A percentile compares a stretch with the other conserved stretches of the same genome.
These are phyloP conservation scores for Platycercus adscitus DNA, from an alignment of 2,113 vertebrate species.

Conservation along the genomic window DNA sequence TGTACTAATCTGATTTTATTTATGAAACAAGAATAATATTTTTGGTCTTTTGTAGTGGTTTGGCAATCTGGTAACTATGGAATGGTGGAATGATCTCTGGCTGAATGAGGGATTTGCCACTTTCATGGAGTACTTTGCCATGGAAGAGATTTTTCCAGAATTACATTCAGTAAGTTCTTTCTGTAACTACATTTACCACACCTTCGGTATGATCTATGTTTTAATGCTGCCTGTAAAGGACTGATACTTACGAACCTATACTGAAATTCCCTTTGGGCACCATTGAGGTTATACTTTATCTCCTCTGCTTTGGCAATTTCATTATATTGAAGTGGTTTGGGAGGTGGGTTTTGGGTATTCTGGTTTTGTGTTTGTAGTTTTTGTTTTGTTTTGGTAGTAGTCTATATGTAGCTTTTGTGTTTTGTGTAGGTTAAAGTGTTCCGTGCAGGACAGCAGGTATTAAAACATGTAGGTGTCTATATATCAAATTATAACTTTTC, in stretches of 20 bases:
- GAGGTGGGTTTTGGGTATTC: neutral
- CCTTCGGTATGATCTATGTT: neutral
- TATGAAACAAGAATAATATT: neutral
- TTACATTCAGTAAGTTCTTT: constrained; percentile 84
- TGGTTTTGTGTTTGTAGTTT: neutral
- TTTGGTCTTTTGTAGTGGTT: constrained; percentile 85
- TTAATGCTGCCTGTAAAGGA: neutral
- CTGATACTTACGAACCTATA: neutral
- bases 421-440: neutral
- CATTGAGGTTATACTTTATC: fast-evolving
- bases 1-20: neutral
- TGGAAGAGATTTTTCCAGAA: constrained; percentile 80
- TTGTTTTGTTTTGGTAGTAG: neutral
- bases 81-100: constrained; percentile 98
- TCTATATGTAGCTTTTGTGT: neutral
- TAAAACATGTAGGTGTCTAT: neutral
- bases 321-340: neutral
- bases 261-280: neutral
- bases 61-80: constrained; percentile 96
- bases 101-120: constrained; percentile 98
- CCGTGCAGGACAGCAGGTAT: neutral
- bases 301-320: neutral
- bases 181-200: neutral
- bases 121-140: constrained; percentile 90
- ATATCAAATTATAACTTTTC: neutral